Percentiles rank a stretch among this genome's conserved stretches.
Conservation (phyloP, 2,113 vertebrate genomes). For the Amphilophus citrinellus region DNA sequence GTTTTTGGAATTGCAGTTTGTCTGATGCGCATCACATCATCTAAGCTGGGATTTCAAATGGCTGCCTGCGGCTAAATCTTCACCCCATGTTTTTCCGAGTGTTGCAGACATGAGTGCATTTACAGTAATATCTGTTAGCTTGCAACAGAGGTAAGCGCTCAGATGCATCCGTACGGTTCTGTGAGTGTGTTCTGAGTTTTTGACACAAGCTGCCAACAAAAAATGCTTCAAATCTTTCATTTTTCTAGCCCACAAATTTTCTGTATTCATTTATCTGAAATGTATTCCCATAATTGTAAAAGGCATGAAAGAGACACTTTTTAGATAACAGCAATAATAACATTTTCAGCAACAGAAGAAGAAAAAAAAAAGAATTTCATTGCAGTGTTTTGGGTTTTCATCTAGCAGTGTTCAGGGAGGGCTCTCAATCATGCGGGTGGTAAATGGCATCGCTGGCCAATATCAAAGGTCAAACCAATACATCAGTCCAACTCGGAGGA, state of each 20-base stretch:
- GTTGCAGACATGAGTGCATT: conserved; percentile 30
- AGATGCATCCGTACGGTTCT: not conserved
- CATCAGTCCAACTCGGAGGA: conserved; percentile 48
- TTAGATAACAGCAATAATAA: not conserved
- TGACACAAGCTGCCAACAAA: not conserved
- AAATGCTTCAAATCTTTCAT: not conserved
- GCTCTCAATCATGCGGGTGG: conserved; percentile 51
- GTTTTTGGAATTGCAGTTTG: conserved; percentile 31
- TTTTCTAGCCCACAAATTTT: not conserved
- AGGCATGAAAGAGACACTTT: not conserved
- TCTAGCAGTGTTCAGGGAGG: conserved; percentile 20
- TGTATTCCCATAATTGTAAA: not conserved
- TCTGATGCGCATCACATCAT: conserved; percentile 37
- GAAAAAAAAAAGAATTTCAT: not conserved
- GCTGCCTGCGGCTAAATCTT: conserved; percentile 51
- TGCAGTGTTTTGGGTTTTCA: conserved; percentile 38
- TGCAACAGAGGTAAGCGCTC: not conserved
- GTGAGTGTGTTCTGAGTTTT: conserved; percentile 8
- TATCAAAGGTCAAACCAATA: conserved; percentile 70
- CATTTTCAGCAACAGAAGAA: conserved; percentile 3
- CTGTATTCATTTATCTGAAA: not conserved
- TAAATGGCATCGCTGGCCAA: conserved; percentile 56
- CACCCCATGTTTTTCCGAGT: conserved; percentile 17
- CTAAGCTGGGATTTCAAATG: conserved; percentile 53
- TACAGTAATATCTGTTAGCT: conserved; percentile 23